Base-by-base conservation (phyloP, 2,797 vertebrate species). In the Acrossocheilus fasciatus region DNA sequence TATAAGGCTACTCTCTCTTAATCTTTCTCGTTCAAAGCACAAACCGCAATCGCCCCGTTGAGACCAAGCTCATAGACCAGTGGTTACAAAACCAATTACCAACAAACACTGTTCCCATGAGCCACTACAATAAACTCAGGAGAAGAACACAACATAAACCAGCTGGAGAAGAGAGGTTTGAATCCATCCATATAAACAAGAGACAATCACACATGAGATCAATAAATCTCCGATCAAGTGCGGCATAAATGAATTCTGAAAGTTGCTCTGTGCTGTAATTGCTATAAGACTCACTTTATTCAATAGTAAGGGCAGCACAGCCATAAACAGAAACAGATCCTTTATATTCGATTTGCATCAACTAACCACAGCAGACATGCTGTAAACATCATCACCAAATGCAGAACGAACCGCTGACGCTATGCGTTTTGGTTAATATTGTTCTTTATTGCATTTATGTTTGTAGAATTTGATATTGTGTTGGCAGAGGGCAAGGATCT, bases 31-130 rank as follows among this genome's bases (percentile, higher is more conserved):
- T 62, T 85, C 50, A 73, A 80, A 73, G 47, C 30, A 72, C 5
- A 39, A 70, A 68, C 18, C 81, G 9, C 86, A 87, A 68, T 68
- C 26, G 39, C 52, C 39, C 43, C 52, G 3, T 9, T 0, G 47
- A 57, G 78, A 72, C 78, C 64, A 52, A 74, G 50, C 36, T 10
- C 72, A 54, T 80, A 85, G 76, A 80, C 68, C 83, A 72, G 84
- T 81, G 77, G 39, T 50, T 81, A 64, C 54, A 41, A 81, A 81
- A 81, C 20, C 77, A 86, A 81, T 86, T 86, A 86, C 84, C 77
- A 81, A 30, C 43, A 74, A 81, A 81, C 68, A 64, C 52, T 45
- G 30, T 54, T 86, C 84, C 84, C 76, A 62, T 0, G 20, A 50
- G 77, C 68, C 69, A n/a, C 76, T 15, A 43, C 36, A 70, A 39